Evolutionary conservation across 2,113 vertebrate genomes (phyloP).

Genomic region (Triplophysa rosa): DNA sequence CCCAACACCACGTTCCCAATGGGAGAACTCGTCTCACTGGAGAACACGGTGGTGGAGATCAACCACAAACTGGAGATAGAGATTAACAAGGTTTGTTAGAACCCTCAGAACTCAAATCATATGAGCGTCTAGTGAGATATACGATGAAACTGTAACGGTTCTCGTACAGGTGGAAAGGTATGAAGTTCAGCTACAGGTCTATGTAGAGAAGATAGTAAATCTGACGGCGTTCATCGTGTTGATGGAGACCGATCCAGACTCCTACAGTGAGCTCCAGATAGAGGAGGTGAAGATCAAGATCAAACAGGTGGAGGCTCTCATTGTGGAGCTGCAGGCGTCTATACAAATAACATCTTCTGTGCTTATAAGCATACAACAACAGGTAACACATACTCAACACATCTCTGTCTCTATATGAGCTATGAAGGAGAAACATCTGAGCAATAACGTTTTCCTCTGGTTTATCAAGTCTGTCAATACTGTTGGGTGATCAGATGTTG

Average conservation of each 20-base stretch:
- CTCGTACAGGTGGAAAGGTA: slow-evolving; percentile 77
- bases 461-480: no score
- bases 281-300: slow-evolving; percentile 69
- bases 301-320: slow-evolving; percentile 70
- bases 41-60: slow-evolving; percentile 58
- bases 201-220: slow-evolving; percentile 75
- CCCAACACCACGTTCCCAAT: slow-evolving; percentile 63
- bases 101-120: background rate
- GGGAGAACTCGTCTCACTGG: slow-evolving; percentile 58
- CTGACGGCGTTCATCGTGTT: slow-evolving; percentile 74
- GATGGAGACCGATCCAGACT: slow-evolving; percentile 72
- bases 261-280: slow-evolving; percentile 62
- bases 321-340: slow-evolving; percentile 67
- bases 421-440: no score
- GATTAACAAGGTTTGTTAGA: slow-evolving; percentile 63
- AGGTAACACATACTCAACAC: slow-evolving; percentile 56
- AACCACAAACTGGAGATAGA: slow-evolving; percentile 63
- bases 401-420: no score
- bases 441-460: background rate
- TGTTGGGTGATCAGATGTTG: background rate
- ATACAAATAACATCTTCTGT: slow-evolving; percentile 58
- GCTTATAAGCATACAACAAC: slow-evolving; percentile 59
- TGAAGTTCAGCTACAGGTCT: slow-evolving; percentile 69
- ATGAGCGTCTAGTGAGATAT: no score
- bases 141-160: background rate